A percentile compares a stretch with the other conserved stretches of the same genome.
Conservation (phyloP, 2,888 invertebrate species). For the Exocentrus adspersus region DNA sequence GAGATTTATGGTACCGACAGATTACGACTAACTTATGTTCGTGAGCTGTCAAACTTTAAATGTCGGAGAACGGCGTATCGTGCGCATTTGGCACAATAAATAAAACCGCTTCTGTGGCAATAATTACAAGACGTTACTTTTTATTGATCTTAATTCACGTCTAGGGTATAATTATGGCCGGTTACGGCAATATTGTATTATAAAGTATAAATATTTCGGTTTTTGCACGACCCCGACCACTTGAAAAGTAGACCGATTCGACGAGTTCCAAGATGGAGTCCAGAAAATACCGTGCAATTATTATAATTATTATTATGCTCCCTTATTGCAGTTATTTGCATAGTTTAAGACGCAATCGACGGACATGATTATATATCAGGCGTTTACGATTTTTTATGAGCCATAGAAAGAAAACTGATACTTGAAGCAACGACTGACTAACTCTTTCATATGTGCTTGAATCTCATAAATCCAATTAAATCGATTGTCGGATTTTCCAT, state of each 20-base stretch:
- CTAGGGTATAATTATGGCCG: constrained; percentile 38
- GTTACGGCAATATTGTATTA: constrained; percentile 33
- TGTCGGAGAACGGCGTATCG: background rate
- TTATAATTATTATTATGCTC: constrained; percentile 35
- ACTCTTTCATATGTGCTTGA: background rate
- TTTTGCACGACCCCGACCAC: constrained; percentile 38
- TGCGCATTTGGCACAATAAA: constrained; percentile 3
- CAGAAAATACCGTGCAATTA: constrained; percentile 34
- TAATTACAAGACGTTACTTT: constrained; percentile 30
- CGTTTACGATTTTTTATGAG: background rate
- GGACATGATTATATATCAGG: too few species aligned
- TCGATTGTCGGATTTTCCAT: background rate
- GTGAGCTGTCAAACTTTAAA: constrained; percentile 5
- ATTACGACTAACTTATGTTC: too few species aligned
- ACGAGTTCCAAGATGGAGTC: constrained; percentile 24
- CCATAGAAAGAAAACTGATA: too few species aligned
- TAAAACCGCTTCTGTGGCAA: constrained; percentile 29
- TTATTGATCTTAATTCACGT: constrained; percentile 32
- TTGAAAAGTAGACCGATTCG: constrained; percentile 29
- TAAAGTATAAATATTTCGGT: constrained; percentile 37
- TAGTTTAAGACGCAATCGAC: constrained; percentile 1
- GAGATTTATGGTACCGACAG: too few species aligned
- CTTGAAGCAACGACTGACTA: too few species aligned
- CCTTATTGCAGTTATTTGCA: constrained; percentile 28
- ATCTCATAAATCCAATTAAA: background rate